These are phyloP conservation scores for Tetranychus piercei DNA, from an alignment of 2,888 invertebrate genomes.

Conservation along the genomic window DNA sequence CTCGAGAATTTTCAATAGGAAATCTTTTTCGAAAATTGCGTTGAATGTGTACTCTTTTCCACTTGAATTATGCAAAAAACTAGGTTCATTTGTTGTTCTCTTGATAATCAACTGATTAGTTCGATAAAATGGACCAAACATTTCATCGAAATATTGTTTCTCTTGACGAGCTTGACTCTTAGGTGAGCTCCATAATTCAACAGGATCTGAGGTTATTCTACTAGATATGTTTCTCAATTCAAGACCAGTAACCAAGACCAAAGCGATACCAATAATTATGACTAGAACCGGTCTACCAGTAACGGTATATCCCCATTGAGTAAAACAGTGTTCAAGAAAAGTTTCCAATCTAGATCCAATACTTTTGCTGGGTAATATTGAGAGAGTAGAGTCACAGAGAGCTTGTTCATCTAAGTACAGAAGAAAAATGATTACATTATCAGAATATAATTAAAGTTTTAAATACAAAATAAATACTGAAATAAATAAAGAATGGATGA, in stretches of 20 bases:
- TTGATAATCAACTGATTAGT: slow-evolving; percentile 57
- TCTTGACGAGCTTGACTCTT: slow-evolving; percentile 67
- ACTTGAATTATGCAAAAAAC: slow-evolving; percentile 5
- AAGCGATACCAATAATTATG: not conserved
- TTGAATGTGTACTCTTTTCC: slow-evolving; percentile 42
- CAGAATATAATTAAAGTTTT: no score
- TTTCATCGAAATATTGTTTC: slow-evolving; percentile 68
- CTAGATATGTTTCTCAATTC: not conserved
- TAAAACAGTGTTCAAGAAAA: not conserved
- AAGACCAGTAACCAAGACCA: not conserved
- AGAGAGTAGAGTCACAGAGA: no score
- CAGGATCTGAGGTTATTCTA: slow-evolving; percentile 36
- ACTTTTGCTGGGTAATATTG: not conserved
- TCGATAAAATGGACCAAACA: slow-evolving; percentile 79
- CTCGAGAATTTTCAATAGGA: slow-evolving; percentile 39
- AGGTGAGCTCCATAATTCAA: slow-evolving; percentile 88
- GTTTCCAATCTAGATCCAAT: slow-evolving; percentile 34
- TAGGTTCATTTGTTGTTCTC: slow-evolving; percentile 43
- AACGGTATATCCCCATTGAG: not conserved
- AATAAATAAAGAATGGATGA: no score
- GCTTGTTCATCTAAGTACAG: not conserved
- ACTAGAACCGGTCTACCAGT: not conserved
- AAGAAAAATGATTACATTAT: no score
- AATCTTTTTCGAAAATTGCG: slow-evolving; percentile 57
- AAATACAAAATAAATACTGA: no score